Evolutionary conservation across 2,888 invertebrate genomes (phyloP).

Genomic region (Hipparchia sbordonii): DNA sequence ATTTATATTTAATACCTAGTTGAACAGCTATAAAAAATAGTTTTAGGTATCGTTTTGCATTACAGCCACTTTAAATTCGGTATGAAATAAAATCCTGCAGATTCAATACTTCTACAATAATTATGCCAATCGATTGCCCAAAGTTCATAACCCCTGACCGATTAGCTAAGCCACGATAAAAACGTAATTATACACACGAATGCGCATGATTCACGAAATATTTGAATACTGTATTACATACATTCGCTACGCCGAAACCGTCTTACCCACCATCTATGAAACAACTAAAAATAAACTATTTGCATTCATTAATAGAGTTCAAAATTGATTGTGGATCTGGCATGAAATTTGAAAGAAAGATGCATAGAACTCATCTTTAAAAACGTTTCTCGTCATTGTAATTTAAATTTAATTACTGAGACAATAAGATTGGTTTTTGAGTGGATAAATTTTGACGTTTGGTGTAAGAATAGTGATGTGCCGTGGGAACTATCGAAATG

Average conservation of each 20-base stretch:
- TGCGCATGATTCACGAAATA: slow-evolving; percentile 74
- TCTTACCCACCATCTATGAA: slow-evolving; percentile 43
- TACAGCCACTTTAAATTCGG: neutral
- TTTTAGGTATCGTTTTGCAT: neutral
- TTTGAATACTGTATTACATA: slow-evolving; percentile 65
- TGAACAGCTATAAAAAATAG: too few relatives aligned
- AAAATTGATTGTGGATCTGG: slow-evolving; percentile 43
- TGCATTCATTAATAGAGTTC: slow-evolving; percentile 14
- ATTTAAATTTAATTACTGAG: slow-evolving; percentile 33
- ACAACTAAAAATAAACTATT: slow-evolving; percentile 42
- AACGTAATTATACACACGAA: slow-evolving; percentile 73
- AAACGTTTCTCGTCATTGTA: slow-evolving; percentile 35
- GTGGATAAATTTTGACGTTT: slow-evolving; percentile 52
- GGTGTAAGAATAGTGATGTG: slow-evolving; percentile 61
- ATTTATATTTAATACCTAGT: too few relatives aligned
- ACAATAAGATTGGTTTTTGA: slow-evolving; percentile 47
- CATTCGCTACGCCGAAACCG: slow-evolving; percentile 57
- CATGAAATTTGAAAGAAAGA: slow-evolving; percentile 57
- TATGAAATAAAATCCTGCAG: slow-evolving; percentile 14
- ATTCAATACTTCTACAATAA: neutral
- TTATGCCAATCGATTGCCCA: slow-evolving; percentile 27
- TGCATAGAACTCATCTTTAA: slow-evolving; percentile 55
- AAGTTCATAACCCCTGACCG: slow-evolving; percentile 58
- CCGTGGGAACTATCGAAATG: slow-evolving; percentile 74
- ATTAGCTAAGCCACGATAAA: slow-evolving; percentile 63